phyloP scores from a whole-genome alignment of 2,113 vertebrate genomes.

The Todiramphus chloris region DNA sequence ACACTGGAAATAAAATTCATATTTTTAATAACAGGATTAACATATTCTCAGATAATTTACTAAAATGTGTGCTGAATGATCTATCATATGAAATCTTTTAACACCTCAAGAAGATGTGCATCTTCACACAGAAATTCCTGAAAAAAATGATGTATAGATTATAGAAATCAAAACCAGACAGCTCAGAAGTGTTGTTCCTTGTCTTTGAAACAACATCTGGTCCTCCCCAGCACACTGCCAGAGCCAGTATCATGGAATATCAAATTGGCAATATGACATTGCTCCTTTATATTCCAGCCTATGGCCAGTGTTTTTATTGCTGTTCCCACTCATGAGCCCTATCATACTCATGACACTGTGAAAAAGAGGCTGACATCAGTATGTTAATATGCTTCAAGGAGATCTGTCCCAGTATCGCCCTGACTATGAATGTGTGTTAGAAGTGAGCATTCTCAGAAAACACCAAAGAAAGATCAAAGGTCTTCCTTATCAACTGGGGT shows the following conservation, averaged over 20 bases:
- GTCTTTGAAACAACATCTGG: not conserved
- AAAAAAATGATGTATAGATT: not conserved
- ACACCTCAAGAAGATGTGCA: not conserved
- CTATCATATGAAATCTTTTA: not conserved
- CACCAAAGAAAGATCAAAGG: not conserved
- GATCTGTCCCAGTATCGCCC: not conserved
- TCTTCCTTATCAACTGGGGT: slow-evolving; percentile 1
- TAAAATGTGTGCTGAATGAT: not conserved
- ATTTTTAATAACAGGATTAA: not conserved
- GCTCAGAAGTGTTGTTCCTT: not conserved
- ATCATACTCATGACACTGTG: not conserved
- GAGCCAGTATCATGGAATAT: not conserved
- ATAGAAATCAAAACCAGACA: not conserved
- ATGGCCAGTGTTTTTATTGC: not conserved
- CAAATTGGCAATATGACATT: not conserved
- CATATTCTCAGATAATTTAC: not conserved
- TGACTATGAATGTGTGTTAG: not conserved
- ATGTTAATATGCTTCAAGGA: not conserved
- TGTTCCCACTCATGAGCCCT: not conserved
- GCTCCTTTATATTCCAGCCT: not conserved
- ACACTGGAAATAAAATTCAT: not conserved
- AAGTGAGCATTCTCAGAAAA: not conserved
- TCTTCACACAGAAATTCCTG: not conserved
- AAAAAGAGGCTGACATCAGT: not conserved
- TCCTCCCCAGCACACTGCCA: not conserved